Evolutionary conservation across 1,140 invertebrate species (phyloP).

Genomic region (Zaprionus kolodkinae): DNA sequence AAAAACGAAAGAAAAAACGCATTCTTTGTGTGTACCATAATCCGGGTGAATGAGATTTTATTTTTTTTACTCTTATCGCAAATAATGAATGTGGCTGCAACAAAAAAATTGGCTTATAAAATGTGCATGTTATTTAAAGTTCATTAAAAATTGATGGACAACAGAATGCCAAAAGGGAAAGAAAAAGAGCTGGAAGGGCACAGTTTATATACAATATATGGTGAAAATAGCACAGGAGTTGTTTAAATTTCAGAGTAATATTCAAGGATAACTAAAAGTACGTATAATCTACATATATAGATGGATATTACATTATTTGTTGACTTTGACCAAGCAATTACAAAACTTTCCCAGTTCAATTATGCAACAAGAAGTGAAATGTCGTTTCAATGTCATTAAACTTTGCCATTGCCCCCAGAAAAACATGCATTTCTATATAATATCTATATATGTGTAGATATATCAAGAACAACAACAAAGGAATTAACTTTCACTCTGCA

Average conservation of each 20-base stretch:
- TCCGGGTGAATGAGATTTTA: conserved; percentile 1
- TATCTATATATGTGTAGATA: neutral
- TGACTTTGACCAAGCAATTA: conserved; percentile 44
- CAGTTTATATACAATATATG: neutral
- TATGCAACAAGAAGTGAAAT: conserved; percentile 36
- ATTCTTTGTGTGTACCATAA: conserved; percentile 41
- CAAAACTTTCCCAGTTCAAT: conserved; percentile 52
- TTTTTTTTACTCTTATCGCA: neutral
- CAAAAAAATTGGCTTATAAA: conserved; percentile 54
- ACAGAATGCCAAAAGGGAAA: conserved; percentile 5
- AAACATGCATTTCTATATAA: conserved; percentile 10
- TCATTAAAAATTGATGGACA: conserved; percentile 62
- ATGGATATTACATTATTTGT: conserved; percentile 6
- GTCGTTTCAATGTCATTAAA: conserved; percentile 35
- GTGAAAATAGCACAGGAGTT: neutral
- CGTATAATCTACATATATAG: neutral
- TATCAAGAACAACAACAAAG: conserved; percentile 31
- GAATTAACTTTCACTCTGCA: conserved; percentile 59
- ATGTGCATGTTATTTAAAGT: conserved; percentile 74
- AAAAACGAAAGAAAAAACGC: neutral
- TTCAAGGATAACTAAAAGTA: neutral
- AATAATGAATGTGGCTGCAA: conserved; percentile 21
- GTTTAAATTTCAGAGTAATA: neutral
- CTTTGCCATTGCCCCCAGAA: neutral
- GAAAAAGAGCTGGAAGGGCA: neutral